Evolutionary conservation across 2,113 vertebrate species (phyloP).

Genomic region (Sceloporus tristichus): DNA sequence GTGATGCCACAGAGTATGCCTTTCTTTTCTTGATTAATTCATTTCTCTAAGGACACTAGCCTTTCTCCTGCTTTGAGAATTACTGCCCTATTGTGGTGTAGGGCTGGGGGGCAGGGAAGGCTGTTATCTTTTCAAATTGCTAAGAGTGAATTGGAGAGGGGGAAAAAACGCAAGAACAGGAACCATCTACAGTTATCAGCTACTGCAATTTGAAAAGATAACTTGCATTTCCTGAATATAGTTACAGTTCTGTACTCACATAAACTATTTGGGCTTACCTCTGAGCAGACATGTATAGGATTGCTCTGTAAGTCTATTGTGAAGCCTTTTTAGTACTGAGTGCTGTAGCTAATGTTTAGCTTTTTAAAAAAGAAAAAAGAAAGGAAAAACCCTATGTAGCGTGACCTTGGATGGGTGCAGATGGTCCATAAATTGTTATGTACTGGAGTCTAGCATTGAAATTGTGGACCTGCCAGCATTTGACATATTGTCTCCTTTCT

Average conservation of each 20-base stretch:
- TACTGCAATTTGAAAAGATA: no score
- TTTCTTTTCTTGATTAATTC: no score
- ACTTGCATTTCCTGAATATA: background rate
- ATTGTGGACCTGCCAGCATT: constrained; percentile 57
- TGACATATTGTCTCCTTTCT: constrained; percentile 16
- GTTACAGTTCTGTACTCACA: background rate
- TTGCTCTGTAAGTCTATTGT: background rate
- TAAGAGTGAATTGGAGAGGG: background rate
- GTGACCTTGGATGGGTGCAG: constrained; percentile 25
- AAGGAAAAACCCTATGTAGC: background rate
- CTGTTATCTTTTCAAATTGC: background rate
- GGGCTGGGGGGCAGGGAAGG: background rate
- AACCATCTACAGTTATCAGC: background rate
- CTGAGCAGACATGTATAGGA: background rate
- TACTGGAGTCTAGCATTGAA: constrained; percentile 33
- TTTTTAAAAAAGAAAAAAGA: background rate
- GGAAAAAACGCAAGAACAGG: no score
- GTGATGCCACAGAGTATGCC: no score
- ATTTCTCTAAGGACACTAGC: background rate
- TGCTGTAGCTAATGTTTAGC: background rate
- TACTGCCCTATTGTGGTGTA: background rate
- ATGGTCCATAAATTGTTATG: constrained; percentile 49
- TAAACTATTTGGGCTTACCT: background rate
- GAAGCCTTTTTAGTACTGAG: background rate
- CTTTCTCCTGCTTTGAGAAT: background rate